Evolutionary conservation across 2,113 vertebrate genomes (phyloP).

Genomic region (Polyodon spathula): DNA sequence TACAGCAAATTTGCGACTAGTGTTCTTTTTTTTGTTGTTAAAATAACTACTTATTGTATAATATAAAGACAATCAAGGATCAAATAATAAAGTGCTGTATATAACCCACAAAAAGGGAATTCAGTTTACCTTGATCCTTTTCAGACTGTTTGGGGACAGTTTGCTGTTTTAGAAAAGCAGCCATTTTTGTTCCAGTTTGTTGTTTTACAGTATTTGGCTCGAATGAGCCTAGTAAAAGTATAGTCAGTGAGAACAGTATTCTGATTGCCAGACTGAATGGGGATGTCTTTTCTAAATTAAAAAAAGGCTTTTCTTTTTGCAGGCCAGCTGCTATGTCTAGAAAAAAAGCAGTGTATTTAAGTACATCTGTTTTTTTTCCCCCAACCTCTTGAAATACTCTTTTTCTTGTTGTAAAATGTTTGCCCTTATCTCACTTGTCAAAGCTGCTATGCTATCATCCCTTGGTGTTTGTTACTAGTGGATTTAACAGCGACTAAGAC

Average conservation of each 20-base stretch:
- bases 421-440: no score
- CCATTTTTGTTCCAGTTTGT: background rate
- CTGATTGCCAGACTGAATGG: background rate
- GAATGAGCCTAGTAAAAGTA: background rate
- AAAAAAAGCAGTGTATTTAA: no score
- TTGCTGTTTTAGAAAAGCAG: background rate
- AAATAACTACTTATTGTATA: conserved; percentile 34
- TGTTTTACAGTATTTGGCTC: background rate
- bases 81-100: background rate
- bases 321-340: no score
- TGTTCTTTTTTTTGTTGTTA: conserved; percentile 44
- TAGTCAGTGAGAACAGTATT: background rate
- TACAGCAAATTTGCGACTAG: conserved; percentile 40
- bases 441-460: no score
- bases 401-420: no score
- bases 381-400: no score
- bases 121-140: background rate
- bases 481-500: no score
- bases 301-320: no score
- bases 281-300: background rate
- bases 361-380: no score
- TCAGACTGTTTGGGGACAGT: background rate
- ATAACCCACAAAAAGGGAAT: background rate
- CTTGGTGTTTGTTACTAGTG: no score
- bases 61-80: conserved; percentile 43